A percentile compares a stretch with the other conserved stretches of the same genome.
These are phyloP conservation scores for Caenorhabditis brenneri DNA, from an alignment of 1,140 invertebrate species.

Conservation along the genomic window DNA sequence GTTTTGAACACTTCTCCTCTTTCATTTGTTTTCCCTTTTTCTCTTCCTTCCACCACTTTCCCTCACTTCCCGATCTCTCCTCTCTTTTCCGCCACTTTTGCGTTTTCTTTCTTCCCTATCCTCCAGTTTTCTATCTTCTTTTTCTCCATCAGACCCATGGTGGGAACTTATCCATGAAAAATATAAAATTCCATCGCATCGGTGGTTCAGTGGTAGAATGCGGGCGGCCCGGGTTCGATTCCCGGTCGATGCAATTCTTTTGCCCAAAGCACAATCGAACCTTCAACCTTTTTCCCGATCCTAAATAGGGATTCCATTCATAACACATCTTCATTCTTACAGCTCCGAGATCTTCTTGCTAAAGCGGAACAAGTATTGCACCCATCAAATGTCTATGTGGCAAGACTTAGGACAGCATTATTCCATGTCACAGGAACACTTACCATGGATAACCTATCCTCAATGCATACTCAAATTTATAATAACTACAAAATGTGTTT, in stretches of 20 bases:
- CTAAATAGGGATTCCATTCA: background rate
- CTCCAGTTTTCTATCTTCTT: background rate
- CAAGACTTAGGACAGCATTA: conserved; percentile 54
- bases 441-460: conserved; percentile 46
- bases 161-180: too few relatives aligned
- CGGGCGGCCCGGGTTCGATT: conserved; percentile 87
- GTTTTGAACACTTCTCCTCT: background rate
- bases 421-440: conserved; percentile 57
- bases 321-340: background rate
- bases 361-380: conserved; percentile 55
- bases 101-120: background rate
- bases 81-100: background rate
- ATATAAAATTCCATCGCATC: conserved; percentile 12
- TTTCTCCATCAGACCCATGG: background rate
- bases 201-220: conserved; percentile 90
- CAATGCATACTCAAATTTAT: conserved; percentile 59
- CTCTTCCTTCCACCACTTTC: background rate
- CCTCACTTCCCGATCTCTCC: background rate
- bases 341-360: conserved; percentile 47
- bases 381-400: conserved; percentile 57
- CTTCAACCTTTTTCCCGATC: background rate
- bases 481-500: conserved; percentile 60
- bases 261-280: background rate
- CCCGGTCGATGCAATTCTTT: conserved; percentile 79
- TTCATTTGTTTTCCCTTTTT: background rate